A percentile compares a stretch with the other conserved stretches of the same genome.
These are phyloP conservation scores for Trissoscelio sp. DNA, from an alignment of 2,888 invertebrate genomes.

Conservation along the genomic window DNA sequence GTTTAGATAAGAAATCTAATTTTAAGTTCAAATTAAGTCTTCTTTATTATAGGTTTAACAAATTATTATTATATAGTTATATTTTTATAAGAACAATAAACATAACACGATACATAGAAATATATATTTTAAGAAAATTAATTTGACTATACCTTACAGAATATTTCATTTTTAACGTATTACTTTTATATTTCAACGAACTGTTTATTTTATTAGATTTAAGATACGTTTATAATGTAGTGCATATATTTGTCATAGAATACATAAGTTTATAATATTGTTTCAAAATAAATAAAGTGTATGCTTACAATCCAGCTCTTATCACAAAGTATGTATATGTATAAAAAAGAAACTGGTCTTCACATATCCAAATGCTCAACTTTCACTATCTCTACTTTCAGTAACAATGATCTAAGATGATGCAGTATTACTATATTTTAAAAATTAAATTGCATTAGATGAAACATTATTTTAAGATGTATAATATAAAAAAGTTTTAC, in stretches of 20 bases:
- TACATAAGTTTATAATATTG: too few species aligned
- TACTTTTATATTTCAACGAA: background rate
- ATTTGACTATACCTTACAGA: background rate
- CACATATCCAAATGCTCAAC: constrained; percentile 52
- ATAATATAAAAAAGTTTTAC: constrained; percentile 2
- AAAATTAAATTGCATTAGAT: background rate
- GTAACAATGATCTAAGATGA: constrained; percentile 11
- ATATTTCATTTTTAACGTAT: background rate
- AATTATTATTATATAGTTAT: constrained; percentile 13
- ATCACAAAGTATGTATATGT: constrained; percentile 30
- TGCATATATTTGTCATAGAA: background rate
- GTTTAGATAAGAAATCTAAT: constrained; percentile 11
- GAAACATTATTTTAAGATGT: constrained; percentile 8
- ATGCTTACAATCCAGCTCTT: too few species aligned
- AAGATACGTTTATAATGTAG: background rate
- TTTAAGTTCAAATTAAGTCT: constrained; percentile 9
- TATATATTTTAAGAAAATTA: constrained; percentile 31
- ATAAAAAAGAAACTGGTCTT: constrained; percentile 34
- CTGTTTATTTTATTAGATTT: background rate
- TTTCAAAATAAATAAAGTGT: too few species aligned
- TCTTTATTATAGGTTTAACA: constrained; percentile 5
- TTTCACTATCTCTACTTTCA: constrained; percentile 49
- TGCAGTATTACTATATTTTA: constrained; percentile 30
- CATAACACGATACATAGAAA: background rate
- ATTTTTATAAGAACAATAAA: constrained; percentile 35